Conservation (phyloP, 1,140 invertebrate species). For the Metopolophium dirhodum region DNA sequence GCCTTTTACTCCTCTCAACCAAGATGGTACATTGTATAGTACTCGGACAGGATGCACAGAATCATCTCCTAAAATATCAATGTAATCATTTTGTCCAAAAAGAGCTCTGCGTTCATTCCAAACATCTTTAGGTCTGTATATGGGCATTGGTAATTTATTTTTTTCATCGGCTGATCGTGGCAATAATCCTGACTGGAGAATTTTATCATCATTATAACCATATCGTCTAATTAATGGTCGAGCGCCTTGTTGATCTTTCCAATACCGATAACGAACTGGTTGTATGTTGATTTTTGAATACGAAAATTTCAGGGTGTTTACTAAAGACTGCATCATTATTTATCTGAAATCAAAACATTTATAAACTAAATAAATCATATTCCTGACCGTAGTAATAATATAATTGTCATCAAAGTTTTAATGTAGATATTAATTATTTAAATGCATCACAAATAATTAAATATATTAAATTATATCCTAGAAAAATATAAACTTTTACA, state of each 20-base stretch:
- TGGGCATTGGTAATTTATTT: constrained; percentile 69
- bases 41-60: constrained; percentile 80
- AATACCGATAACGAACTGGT: constrained; percentile 69
- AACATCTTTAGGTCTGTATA: constrained; percentile 74
- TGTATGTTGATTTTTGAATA: constrained; percentile 57
- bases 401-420: not conserved
- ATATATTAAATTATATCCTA: not conserved
- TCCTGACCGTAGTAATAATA: not conserved
- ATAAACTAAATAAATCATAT: not conserved
- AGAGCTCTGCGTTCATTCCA: constrained; percentile 81
- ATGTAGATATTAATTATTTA: not conserved
- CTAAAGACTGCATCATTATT: constrained; percentile 17
- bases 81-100: constrained; percentile 96
- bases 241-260: constrained; percentile 71
- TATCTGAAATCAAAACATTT: constrained; percentile 10
- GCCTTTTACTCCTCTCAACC: constrained; percentile 86
- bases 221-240: constrained; percentile 71
- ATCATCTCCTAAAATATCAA: constrained; percentile 89
- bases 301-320: constrained; percentile 29
- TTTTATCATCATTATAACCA: constrained; percentile 72
- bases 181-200: constrained; percentile 72
- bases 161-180: constrained; percentile 68
- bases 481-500: not conserved
- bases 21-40: constrained; percentile 82
- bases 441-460: not conserved